Evolutionary conservation across 2,888 invertebrate species (phyloP).

Genomic region (Nephrotoma appendiculata): DNA sequence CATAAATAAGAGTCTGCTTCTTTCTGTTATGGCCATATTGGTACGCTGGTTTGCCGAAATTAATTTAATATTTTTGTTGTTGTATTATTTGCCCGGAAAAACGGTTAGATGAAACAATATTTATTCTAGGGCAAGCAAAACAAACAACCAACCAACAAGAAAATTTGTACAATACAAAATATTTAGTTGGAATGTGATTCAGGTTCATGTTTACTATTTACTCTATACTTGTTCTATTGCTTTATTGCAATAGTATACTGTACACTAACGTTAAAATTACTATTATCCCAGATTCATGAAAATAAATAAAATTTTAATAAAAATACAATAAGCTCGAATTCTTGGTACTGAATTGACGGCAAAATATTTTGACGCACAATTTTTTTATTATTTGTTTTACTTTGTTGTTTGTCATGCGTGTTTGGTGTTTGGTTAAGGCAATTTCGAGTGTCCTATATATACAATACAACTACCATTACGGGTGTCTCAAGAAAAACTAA

Average conservation of each 20-base stretch:
- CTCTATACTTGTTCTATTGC: not conserved
- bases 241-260: not conserved
- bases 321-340: not conserved
- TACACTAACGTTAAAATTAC: not conserved
- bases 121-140: not conserved
- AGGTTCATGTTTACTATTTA: not conserved
- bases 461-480: not conserved
- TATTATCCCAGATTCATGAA: not conserved
- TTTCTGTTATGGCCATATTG: not conserved
- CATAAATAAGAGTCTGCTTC: not conserved
- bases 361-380: not conserved
- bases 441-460: not conserved
- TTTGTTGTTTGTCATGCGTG: not conserved
- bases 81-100: not conserved
- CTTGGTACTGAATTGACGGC: not conserved
- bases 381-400: not conserved
- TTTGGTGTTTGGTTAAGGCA: not conserved
- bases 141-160: not conserved
- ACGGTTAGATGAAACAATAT: not conserved
- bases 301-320: not conserved
- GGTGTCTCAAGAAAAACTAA: too few relatives aligned
- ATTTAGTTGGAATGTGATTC: not conserved
- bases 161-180: not conserved
- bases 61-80: not conserved
- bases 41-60: not conserved